Percentiles rank a stretch among this genome's conserved stretches.
Conservation (phyloP, 1,140 invertebrate genomes). For the Drosophila tani region DNA sequence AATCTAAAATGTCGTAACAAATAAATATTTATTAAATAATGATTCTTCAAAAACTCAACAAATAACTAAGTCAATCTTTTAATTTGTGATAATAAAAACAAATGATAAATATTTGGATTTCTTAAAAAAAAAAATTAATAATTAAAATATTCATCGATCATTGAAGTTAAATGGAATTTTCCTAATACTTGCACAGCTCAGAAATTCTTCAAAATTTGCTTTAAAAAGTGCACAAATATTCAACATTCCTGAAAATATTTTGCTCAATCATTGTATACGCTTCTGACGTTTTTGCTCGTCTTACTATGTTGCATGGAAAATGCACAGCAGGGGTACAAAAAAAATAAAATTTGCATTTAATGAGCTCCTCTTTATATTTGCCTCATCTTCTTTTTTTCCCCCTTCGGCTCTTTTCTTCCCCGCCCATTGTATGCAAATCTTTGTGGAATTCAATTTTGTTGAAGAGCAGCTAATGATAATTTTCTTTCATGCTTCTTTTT, state of each 20-base stretch:
- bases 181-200: not conserved
- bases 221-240: not conserved
- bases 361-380: conserved; percentile 47
- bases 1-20: not conserved
- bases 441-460: conserved; percentile 66
- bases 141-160: not conserved
- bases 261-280: conserved; percentile 51
- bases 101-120: rapidly evolving
- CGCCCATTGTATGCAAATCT: conserved; percentile 74
- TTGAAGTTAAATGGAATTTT: not conserved
- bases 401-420: not conserved
- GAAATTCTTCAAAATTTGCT: not conserved
- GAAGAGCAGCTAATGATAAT: conserved; percentile 67
- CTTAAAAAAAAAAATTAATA: not conserved
- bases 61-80: not conserved
- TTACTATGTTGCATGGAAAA: conserved; percentile 38
- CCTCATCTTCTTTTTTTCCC: conserved; percentile 19
- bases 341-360: conserved; percentile 73
- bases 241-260: conserved; percentile 56
- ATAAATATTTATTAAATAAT: not conserved
- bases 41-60: not conserved
- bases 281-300: conserved; percentile 9
- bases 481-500: conserved; percentile 30
- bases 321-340: conserved; percentile 6
- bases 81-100: not conserved